phyloP scores from a whole-genome alignment of 2,888 invertebrate species.

The Halictus ligatus region DNA sequence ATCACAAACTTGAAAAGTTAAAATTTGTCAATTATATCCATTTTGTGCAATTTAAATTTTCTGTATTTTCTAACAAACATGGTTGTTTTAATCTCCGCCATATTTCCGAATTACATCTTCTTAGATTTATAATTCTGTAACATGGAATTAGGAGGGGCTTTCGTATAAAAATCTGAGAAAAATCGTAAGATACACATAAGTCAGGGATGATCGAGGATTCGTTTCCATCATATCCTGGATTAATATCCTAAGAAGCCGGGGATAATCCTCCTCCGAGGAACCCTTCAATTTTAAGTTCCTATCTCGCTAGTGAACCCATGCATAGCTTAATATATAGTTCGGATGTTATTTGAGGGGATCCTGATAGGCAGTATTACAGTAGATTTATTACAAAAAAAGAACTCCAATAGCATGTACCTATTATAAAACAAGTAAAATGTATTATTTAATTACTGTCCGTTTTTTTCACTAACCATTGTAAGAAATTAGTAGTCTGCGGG shows the following conservation, averaged over 20 bases:
- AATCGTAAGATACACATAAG: slow-evolving; percentile 28
- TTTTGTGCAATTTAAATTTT: no score
- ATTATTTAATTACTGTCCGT: not conserved
- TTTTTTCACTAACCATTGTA: not conserved
- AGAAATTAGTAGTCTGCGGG: not conserved
- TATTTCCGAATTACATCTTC: not conserved
- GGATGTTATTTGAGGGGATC: not conserved
- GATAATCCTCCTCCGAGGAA: slow-evolving; percentile 36
- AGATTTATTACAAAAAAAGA: slow-evolving; percentile 1
- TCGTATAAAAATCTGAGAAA: not conserved
- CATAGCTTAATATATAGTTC: slow-evolving; percentile 7
- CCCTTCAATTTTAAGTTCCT: slow-evolving; percentile 43
- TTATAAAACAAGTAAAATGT: not conserved
- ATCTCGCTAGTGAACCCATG: slow-evolving; percentile 12
- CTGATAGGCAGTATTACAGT: slow-evolving; percentile 8
- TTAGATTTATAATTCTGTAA: slow-evolving; percentile 5
- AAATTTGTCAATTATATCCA: no score
- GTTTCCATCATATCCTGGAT: slow-evolving; percentile 46
- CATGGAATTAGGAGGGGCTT: slow-evolving; percentile 4
- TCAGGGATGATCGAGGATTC: slow-evolving; percentile 39
- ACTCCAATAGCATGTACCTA: not conserved
- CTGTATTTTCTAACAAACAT: not conserved
- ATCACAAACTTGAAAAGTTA: no score
- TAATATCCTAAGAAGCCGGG: slow-evolving; percentile 52
- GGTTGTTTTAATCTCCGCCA: not conserved